Percentiles rank a stretch among this genome's conserved stretches.
These are phyloP conservation scores for Phania funesta DNA, from an alignment of 2,888 invertebrate genomes.

Conservation along the genomic window DNA sequence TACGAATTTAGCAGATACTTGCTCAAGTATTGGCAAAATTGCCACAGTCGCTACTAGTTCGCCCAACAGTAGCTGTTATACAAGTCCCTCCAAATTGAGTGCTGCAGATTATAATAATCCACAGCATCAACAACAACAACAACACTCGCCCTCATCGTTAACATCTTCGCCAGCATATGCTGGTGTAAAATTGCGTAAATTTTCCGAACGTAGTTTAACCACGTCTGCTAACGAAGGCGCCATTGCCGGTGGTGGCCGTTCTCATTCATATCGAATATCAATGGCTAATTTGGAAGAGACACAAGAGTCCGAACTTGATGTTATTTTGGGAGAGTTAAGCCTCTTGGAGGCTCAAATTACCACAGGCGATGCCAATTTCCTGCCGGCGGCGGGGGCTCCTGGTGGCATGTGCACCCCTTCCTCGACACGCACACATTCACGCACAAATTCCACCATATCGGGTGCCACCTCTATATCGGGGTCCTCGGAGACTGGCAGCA, in stretches of 20 bases:
- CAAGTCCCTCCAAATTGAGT: slow-evolving; percentile 64
- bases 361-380: slow-evolving; percentile 73
- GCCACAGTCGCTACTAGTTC: slow-evolving; percentile 48
- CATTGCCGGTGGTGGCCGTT: slow-evolving; percentile 69
- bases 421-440: slow-evolving; percentile 76
- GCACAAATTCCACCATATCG: slow-evolving; percentile 80
- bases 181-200: slow-evolving; percentile 74
- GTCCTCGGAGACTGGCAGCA: slow-evolving; percentile 75
- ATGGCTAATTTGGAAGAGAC: slow-evolving; percentile 98
- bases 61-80: slow-evolving; percentile 70
- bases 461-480: slow-evolving; percentile 77
- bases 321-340: slow-evolving; percentile 96
- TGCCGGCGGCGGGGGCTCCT: slow-evolving; percentile 68
- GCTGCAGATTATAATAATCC: slow-evolving; percentile 16
- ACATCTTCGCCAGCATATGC: slow-evolving; percentile 70
- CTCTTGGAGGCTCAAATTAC: slow-evolving; percentile 87
- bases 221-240: slow-evolving; percentile 53
- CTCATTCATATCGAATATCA: slow-evolving; percentile 87
- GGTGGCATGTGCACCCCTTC: slow-evolving; percentile 73
- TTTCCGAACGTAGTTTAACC: slow-evolving; percentile 73
- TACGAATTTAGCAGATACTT: slow-evolving; percentile 69
- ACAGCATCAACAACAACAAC: slow-evolving; percentile 29
- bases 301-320: slow-evolving; percentile 97
- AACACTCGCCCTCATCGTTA: slow-evolving; percentile 38
- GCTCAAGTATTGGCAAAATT: slow-evolving; percentile 63